Conservation (phyloP, 2,797 vertebrate species). For the Pempheris klunzingeri region DNA sequence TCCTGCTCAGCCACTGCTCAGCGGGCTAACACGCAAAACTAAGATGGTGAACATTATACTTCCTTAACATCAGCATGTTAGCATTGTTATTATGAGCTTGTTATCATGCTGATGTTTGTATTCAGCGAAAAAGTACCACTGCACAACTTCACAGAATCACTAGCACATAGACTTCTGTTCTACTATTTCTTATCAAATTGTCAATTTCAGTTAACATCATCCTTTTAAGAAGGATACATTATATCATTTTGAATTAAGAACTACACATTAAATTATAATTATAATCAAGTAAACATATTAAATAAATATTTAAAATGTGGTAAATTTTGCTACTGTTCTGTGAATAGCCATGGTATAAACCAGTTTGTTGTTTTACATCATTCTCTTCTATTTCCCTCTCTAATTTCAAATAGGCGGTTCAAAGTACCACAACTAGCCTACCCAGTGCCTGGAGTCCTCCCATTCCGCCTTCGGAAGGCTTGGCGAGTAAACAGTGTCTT, state of each 20-base stretch:
- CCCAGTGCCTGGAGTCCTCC: slow-evolving; percentile 59
- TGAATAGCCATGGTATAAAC: slow-evolving; percentile 7
- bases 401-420: slow-evolving; percentile 57
- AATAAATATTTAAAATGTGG: neutral
- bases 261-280: neutral
- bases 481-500: slow-evolving; percentile 83
- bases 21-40: neutral
- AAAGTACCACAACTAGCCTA: slow-evolving; percentile 40
- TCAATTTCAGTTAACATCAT: neutral
- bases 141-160: too few relatives aligned
- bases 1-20: neutral
- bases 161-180: too few relatives aligned
- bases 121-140: neutral
- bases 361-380: slow-evolving; percentile 42
- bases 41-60: neutral
- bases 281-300: neutral
- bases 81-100: neutral
- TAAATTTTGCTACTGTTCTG: neutral
- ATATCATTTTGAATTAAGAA: neutral
- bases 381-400: slow-evolving; percentile 51
- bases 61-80: neutral
- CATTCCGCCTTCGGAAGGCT: slow-evolving; percentile 69
- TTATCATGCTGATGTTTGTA: neutral
- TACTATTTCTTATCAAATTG: too few relatives aligned
- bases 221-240: neutral